Conservation (phyloP, 2,888 invertebrate genomes). For the Melangyna quadrimaculata region DNA sequence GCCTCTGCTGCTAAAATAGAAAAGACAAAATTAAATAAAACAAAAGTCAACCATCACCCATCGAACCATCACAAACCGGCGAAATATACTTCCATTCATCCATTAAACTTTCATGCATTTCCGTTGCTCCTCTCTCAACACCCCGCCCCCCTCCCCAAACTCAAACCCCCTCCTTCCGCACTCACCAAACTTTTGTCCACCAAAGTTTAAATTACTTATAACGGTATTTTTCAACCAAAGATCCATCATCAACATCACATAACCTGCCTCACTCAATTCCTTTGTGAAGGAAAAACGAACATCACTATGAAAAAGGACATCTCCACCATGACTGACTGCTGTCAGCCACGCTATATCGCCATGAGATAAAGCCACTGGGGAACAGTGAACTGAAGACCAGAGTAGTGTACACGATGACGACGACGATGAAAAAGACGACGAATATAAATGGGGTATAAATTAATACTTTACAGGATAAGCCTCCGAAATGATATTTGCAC, state of each 20-base stretch:
- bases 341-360: not conserved
- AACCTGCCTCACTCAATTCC: conserved; percentile 64
- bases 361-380: not conserved
- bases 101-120: conserved; percentile 57
- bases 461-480: conserved; percentile 38
- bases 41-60: not conserved
- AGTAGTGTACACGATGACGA: too few relatives aligned
- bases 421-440: not conserved
- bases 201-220: conserved; percentile 5
- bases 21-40: not conserved
- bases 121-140: not conserved
- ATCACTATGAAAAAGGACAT: conserved; percentile 34
- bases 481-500: conserved; percentile 53
- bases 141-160: not conserved
- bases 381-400: conserved; percentile 1
- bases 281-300: conserved; percentile 20
- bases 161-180: not conserved
- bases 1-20: not conserved
- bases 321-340: not conserved
- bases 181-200: not conserved
- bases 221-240: not conserved
- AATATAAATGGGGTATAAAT: conserved; percentile 3
- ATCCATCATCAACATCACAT: conserved; percentile 28
- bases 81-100: conserved; percentile 13
- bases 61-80: not conserved